phyloP scores from a whole-genome alignment of 2,888 invertebrate genomes.

The Heliconius sara region DNA sequence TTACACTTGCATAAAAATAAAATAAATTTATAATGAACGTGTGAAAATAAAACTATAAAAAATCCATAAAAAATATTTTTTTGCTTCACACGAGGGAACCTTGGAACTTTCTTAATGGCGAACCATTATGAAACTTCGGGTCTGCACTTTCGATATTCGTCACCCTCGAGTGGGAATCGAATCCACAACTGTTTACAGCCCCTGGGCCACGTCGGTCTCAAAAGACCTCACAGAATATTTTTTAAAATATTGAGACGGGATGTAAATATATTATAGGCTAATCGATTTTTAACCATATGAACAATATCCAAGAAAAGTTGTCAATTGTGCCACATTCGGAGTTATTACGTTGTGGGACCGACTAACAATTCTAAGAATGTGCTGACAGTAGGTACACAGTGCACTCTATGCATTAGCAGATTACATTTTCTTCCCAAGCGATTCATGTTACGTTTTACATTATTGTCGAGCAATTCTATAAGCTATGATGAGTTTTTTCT shows the following conservation, averaged over 20 bases:
- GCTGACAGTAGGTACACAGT: background rate
- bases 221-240: too few species aligned
- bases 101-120: too few species aligned
- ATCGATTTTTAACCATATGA: background rate
- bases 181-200: too few species aligned
- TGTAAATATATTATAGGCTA: background rate
- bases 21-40: background rate
- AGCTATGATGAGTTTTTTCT: background rate
- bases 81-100: too few species aligned
- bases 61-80: too few species aligned
- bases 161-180: too few species aligned
- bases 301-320: background rate
- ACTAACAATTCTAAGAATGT: background rate
- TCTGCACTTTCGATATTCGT: too few species aligned
- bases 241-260: too few species aligned
- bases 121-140: too few species aligned
- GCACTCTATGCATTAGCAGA: background rate
- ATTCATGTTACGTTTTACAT: background rate
- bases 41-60: background rate
- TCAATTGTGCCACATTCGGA: background rate
- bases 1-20: background rate
- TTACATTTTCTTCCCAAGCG: conserved; percentile 1
- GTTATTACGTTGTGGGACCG: background rate
- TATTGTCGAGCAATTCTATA: background rate
- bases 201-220: too few species aligned